Percentiles rank a stretch among this genome's conserved stretches.
Evolutionary conservation across 2,888 invertebrate species (phyloP).

Genomic region (Volucella inflata): DNA sequence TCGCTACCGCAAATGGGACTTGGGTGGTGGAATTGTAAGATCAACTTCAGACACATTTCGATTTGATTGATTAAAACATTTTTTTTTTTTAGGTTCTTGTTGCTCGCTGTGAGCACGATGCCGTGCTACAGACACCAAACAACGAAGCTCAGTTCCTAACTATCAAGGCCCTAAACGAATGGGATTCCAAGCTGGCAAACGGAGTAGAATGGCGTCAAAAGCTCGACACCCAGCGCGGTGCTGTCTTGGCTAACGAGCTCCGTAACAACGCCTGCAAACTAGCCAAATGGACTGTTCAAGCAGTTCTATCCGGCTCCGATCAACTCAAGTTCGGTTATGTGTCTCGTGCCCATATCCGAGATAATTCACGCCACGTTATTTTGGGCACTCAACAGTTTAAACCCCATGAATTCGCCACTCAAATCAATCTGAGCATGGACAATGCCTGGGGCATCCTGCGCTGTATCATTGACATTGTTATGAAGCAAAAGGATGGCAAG

Average conservation of each 20-base stretch:
- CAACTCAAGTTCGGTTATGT: slow-evolving; percentile 99
- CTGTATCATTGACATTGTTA: slow-evolving; percentile 98
- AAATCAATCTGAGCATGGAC: slow-evolving; percentile 99
- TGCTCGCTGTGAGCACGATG: slow-evolving; percentile 98
- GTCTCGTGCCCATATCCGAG: slow-evolving; percentile 96
- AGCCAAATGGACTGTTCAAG: slow-evolving; percentile 99
- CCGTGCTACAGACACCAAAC: slow-evolving; percentile 93
- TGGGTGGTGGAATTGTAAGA: slow-evolving; percentile 95
- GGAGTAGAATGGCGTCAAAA: slow-evolving; percentile 99
- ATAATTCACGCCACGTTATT: slow-evolving; percentile 97
- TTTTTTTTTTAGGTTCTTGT: slow-evolving; percentile 87
- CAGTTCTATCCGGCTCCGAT: slow-evolving; percentile 97
- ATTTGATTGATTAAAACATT: background rate
- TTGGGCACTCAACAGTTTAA: slow-evolving; percentile 99
- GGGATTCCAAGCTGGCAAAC: slow-evolving; percentile 98
- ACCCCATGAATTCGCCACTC: slow-evolving; percentile 98
- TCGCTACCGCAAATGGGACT: slow-evolving; percentile 97
- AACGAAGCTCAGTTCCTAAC: slow-evolving; percentile 96
- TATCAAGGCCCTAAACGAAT: slow-evolving; percentile 99
- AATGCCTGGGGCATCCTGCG: slow-evolving; percentile 99
- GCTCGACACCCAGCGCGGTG: slow-evolving; percentile 98
- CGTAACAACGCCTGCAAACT: slow-evolving; percentile 99
- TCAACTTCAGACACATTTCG: background rate
- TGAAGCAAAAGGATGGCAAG: slow-evolving; percentile 98
- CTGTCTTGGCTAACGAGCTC: slow-evolving; percentile 98